Conservation (phyloP, 2,888 invertebrate genomes). For the Hybos culiciformis region DNA sequence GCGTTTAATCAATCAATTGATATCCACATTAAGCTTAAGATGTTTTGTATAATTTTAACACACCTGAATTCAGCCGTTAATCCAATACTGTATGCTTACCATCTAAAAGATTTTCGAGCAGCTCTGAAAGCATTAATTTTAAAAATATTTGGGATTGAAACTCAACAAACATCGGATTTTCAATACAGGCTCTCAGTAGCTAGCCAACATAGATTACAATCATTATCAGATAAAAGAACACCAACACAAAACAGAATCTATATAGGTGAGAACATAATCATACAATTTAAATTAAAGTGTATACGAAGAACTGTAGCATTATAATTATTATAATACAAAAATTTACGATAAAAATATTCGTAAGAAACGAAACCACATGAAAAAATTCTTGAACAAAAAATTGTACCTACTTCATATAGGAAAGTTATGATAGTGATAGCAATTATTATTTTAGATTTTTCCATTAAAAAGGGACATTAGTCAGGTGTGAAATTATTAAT, state of each 20-base stretch:
- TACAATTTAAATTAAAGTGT: background rate
- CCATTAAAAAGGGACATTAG: no score
- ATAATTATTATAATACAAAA: no score
- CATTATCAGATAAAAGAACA: constrained; percentile 39
- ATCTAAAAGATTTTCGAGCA: constrained; percentile 71
- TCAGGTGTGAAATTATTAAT: no score
- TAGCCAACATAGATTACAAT: constrained; percentile 35
- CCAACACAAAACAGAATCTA: constrained; percentile 41
- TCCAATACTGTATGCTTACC: constrained; percentile 85
- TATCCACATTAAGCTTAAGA: constrained; percentile 11
- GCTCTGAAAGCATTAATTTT: constrained; percentile 61
- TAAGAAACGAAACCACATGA: no score
- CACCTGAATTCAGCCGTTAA: constrained; percentile 91
- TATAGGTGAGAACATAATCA: constrained; percentile 28
- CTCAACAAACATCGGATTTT: constrained; percentile 39
- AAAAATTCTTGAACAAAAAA: no score
- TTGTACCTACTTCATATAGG: no score
- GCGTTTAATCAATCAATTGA: constrained; percentile 55
- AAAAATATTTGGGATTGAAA: constrained; percentile 43
- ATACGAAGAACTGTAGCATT: background rate
- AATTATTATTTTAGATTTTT: no score
- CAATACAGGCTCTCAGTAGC: constrained; percentile 33
- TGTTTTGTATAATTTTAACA: constrained; percentile 74
- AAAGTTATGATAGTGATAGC: no score
- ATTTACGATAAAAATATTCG: no score